Percentiles rank a stretch among this genome's conserved stretches.
These are phyloP conservation scores for Drosophila ironensis DNA, from an alignment of 1,140 invertebrate species.

Conservation along the genomic window DNA sequence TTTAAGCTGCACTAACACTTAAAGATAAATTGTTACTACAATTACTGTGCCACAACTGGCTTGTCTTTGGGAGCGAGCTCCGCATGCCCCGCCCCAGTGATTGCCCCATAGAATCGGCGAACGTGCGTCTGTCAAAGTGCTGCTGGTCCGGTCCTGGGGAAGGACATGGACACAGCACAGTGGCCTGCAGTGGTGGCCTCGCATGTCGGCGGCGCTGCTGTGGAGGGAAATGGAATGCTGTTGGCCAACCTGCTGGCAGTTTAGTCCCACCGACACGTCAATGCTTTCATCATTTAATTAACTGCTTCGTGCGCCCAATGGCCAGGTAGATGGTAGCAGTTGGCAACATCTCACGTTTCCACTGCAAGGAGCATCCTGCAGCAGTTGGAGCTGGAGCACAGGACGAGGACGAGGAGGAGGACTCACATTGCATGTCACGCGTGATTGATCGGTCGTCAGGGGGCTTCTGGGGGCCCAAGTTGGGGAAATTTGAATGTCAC, in stretches of 20 bases:
- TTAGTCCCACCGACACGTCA: conserved; percentile 63
- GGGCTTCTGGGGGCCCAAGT: conserved; percentile 11
- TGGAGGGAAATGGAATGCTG: too few species aligned
- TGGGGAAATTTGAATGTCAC: conserved; percentile 67
- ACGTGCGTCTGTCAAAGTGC: conserved; percentile 32
- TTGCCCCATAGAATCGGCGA: conserved; percentile 28
- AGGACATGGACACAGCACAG: neutral
- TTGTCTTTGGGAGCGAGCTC: too few species aligned
- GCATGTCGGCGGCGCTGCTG: too few species aligned
- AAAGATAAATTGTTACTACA: too few species aligned
- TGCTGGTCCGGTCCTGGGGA: neutral
- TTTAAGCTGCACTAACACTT: too few species aligned
- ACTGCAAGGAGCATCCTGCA: conserved; percentile 47
- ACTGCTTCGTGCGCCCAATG: conserved; percentile 58
- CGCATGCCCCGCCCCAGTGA: neutral
- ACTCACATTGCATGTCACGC: conserved; percentile 54
- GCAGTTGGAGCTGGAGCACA: neutral
- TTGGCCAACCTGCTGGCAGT: conserved; percentile 13
- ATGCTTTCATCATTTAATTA: conserved; percentile 80
- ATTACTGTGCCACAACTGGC: too few species aligned
- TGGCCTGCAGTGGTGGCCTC: too few species aligned
- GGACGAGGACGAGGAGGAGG: conserved; percentile 29
- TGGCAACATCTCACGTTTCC: conserved; percentile 26
- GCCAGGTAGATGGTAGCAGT: conserved; percentile 13
- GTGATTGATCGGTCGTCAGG: conserved; percentile 56